phyloP scores from a whole-genome alignment of 2,888 invertebrate species.

The Temnothorax rugatulus region DNA sequence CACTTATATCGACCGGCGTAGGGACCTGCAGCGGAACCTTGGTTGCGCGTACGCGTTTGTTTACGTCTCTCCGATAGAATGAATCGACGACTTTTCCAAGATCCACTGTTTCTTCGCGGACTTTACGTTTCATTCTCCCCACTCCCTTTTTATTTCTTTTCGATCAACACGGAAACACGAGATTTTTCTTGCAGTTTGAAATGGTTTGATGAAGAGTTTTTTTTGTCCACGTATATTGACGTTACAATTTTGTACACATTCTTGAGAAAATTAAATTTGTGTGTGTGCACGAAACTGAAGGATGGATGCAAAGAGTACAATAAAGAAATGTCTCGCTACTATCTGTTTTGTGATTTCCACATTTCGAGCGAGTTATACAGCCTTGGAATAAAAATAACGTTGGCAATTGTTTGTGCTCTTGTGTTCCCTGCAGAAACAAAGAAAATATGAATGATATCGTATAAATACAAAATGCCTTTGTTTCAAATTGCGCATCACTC shows the following conservation, averaged over 20 bases:
- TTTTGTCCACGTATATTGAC: not conserved
- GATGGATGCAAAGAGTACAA: not conserved
- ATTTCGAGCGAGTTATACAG: conserved; percentile 29
- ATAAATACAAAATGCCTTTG: not conserved
- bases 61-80: conserved; percentile 22
- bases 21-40: not conserved
- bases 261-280: conserved; percentile 16
- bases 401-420: conserved; percentile 41
- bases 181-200: not conserved
- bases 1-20: conserved; percentile 14
- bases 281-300: not conserved
- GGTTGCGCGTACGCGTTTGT: conserved; percentile 24
- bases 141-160: not conserved
- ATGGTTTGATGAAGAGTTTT: not conserved
- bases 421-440: conserved; percentile 2
- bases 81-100: conserved; percentile 10
- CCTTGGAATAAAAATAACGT: conserved; percentile 46
- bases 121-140: not conserved
- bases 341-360: conserved; percentile 31
- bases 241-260: not conserved
- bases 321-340: conserved; percentile 5
- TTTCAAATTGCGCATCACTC: conserved; percentile 4
- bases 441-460: not conserved
- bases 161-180: not conserved
- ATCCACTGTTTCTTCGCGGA: not conserved